phyloP scores from a whole-genome alignment of 2,113 vertebrate genomes.

The Xenus cinereus region DNA sequence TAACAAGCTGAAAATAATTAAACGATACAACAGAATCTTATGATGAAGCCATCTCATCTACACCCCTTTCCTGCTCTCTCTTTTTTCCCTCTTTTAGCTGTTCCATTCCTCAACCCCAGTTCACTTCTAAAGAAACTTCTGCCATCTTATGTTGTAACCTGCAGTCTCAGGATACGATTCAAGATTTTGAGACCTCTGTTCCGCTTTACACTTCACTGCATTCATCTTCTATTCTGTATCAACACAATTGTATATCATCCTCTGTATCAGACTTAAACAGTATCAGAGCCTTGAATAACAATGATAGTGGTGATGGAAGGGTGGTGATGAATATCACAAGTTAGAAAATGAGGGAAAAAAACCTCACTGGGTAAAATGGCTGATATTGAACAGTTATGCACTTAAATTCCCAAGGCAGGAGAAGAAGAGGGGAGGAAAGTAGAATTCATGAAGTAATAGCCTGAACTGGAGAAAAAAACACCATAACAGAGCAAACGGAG shows the following conservation, averaged over 20 bases:
- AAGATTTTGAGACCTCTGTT: neutral
- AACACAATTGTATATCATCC: neutral
- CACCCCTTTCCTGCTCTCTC: neutral
- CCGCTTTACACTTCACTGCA: neutral
- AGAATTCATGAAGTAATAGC: neutral
- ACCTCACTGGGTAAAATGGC: neutral
- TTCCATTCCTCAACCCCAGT: neutral
- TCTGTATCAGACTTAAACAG: neutral
- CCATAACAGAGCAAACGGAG: neutral
- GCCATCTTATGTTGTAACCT: neutral
- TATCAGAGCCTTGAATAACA: neutral
- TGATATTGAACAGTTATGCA: neutral
- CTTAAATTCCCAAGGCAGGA: neutral
- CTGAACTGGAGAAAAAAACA: neutral
- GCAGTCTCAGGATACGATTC: neutral
- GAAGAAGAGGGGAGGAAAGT: accelerated
- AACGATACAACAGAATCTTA: neutral
- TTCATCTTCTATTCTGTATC: neutral
- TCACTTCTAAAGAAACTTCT: neutral
- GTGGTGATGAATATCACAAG: neutral
- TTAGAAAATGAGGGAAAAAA: neutral
- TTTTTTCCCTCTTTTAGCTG: neutral
- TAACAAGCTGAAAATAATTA: constrained; percentile 23
- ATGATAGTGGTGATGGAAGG: no score
- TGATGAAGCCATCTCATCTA: neutral